Percentiles rank a stretch among this genome's conserved stretches.
Conservation (phyloP, 1,140 invertebrate genomes). For the Rhagoletis pomonella region DNA sequence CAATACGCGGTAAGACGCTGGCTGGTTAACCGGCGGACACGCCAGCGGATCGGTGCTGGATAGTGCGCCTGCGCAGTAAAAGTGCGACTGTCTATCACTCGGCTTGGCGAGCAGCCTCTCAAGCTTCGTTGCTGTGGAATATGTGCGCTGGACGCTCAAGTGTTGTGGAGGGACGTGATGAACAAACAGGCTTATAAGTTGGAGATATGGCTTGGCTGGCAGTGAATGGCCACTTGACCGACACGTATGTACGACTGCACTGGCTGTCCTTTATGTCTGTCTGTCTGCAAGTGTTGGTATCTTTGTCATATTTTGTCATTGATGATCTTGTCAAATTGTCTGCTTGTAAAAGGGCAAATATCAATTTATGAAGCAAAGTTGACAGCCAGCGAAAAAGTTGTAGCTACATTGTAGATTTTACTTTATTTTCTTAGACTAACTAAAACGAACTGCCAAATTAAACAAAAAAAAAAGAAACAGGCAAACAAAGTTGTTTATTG, state of each 20-base stretch:
- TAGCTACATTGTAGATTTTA: not conserved
- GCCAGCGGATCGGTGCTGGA: not conserved
- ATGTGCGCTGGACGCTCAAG: slow-evolving; percentile 3
- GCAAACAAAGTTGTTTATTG: not conserved
- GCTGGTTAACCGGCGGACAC: not conserved
- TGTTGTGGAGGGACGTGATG: not conserved
- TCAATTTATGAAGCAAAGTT: not conserved
- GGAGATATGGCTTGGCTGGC: slow-evolving; percentile 6
- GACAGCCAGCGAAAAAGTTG: not conserved
- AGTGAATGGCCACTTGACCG: slow-evolving; percentile 26
- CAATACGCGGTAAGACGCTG: not conserved
- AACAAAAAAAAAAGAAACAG: not conserved
- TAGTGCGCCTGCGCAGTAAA: not conserved
- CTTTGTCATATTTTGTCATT: slow-evolving; percentile 37
- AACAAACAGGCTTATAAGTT: not conserved
- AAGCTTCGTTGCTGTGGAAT: not conserved
- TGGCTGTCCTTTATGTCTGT: not conserved
- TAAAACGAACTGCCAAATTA: not conserved
- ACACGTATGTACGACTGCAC: not conserved
- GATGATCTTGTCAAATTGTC: slow-evolving; percentile 34
- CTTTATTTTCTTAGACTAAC: not conserved
- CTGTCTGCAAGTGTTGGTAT: not conserved
- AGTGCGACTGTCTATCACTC: slow-evolving; percentile 33
- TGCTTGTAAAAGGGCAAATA: slow-evolving; percentile 31
- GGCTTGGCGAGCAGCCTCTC: slow-evolving; percentile 11